Evolutionary conservation across 2,888 invertebrate genomes (phyloP).

Genomic region (Cremastinae sp.): DNA sequence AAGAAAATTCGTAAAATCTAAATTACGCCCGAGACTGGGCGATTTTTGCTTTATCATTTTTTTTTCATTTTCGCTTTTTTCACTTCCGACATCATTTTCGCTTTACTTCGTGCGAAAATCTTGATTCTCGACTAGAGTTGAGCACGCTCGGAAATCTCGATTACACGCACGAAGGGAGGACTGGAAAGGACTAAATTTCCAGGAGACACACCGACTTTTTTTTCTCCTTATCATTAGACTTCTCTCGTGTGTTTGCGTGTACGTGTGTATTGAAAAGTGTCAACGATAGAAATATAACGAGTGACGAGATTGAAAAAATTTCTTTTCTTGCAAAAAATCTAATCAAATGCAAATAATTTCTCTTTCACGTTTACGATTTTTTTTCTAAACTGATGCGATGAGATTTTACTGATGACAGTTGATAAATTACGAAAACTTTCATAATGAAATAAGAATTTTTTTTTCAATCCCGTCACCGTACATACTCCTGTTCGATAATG

Average conservation of each 20-base stretch:
- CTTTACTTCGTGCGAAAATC: conserved; percentile 50
- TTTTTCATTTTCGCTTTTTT: conserved; percentile 12
- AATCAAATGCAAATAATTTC: no score
- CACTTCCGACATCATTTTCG: neutral
- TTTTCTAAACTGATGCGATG: no score
- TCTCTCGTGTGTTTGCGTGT: conserved; percentile 20
- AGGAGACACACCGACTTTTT: conserved; percentile 30
- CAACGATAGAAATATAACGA: conserved; percentile 44
- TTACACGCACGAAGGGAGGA: conserved; percentile 43
- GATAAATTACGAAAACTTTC: neutral
- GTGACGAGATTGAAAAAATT: conserved; percentile 31
- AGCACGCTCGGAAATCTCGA: conserved; percentile 51
- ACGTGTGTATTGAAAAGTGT: conserved; percentile 10
- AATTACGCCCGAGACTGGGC: conserved; percentile 41
- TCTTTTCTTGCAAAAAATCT: no score
- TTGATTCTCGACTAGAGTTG: conserved; percentile 60
- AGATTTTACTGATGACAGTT: no score
- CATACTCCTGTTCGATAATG: neutral
- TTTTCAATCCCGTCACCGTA: no score
- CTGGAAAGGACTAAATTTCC: neutral
- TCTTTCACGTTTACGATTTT: no score
- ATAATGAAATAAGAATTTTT: neutral
- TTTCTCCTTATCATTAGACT: conserved; percentile 22
- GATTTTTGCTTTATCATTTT: conserved; percentile 11
- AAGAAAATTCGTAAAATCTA: conserved; percentile 60